A percentile compares a stretch with the other conserved stretches of the same genome.
These are phyloP conservation scores for Malurus alboscapulatus DNA, from an alignment of 2,113 vertebrate species.

Conservation along the genomic window DNA sequence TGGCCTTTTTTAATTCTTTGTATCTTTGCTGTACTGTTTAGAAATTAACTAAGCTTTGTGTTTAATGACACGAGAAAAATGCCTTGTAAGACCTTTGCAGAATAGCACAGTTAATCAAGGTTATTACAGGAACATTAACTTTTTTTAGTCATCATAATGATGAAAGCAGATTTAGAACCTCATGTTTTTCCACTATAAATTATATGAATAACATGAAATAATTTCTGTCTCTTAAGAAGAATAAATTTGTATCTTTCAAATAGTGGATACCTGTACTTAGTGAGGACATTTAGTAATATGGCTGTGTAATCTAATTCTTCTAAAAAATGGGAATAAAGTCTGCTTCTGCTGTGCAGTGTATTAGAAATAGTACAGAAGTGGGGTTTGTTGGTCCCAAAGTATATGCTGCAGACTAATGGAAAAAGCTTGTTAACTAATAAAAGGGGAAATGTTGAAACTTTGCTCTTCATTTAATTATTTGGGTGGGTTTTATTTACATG, in stretches of 20 bases:
- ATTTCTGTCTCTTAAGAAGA: neutral
- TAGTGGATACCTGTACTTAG: neutral
- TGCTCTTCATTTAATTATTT: neutral
- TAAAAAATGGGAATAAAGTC: neutral
- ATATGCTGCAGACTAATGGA: neutral
- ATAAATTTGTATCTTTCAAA: neutral
- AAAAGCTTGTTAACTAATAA: neutral
- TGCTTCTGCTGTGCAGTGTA: neutral
- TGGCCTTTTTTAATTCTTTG: neutral
- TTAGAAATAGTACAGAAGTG: neutral
- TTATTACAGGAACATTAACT: neutral
- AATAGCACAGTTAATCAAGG: neutral
- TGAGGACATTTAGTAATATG: neutral
- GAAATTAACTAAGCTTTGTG: constrained; percentile 24
- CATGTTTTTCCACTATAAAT: neutral
- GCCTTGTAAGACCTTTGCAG: neutral
- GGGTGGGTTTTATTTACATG: neutral
- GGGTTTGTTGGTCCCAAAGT: neutral
- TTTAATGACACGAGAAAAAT: constrained; percentile 31
- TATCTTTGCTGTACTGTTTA: neutral
- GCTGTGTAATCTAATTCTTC: neutral
- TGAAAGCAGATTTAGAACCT: neutral
- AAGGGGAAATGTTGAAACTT: neutral
- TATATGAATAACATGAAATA: neutral
- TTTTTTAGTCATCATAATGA: neutral